Evolutionary conservation across 2,888 invertebrate genomes (phyloP).

Genomic region (Ochropleura plecta): DNA sequence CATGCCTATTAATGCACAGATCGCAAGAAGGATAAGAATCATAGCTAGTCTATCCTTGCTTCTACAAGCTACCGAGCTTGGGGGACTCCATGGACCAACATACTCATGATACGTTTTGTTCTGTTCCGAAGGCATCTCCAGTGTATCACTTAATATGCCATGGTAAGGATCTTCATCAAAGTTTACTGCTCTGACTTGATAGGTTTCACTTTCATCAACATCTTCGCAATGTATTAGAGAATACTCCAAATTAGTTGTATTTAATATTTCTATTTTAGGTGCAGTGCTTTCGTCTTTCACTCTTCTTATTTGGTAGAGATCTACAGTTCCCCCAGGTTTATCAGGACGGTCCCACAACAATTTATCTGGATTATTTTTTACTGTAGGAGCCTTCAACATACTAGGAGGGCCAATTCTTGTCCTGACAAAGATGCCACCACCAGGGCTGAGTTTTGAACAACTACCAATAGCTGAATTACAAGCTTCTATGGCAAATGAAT

Average conservation of each 20-base stretch:
- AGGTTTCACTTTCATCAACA: conserved; percentile 78
- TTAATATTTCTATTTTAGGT: conserved; percentile 69
- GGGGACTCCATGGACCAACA: conserved; percentile 84
- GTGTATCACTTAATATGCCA: conserved; percentile 75
- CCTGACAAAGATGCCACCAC: conserved; percentile 86
- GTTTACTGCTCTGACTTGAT: conserved; percentile 85
- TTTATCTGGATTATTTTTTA: conserved; percentile 75
- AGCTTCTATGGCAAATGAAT: conserved; percentile 93
- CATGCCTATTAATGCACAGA: conserved; percentile 77
- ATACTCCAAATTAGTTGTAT: conserved; percentile 75
- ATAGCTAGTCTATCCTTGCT: conserved; percentile 79
- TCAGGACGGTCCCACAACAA: conserved; percentile 89
- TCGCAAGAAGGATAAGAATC: conserved; percentile 78
- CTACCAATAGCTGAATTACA: conserved; percentile 91
- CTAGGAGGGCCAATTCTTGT: conserved; percentile 92
- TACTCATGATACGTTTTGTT: conserved; percentile 67
- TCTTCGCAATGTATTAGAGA: conserved; percentile 79
- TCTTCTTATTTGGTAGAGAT: conserved; percentile 90
- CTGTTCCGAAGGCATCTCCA: conserved; percentile 67
- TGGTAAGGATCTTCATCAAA: conserved; percentile 80
- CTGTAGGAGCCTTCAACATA: conserved; percentile 77
- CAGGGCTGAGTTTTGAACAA: conserved; percentile 90
- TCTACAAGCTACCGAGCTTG: conserved; percentile 78
- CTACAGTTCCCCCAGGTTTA: conserved; percentile 89
- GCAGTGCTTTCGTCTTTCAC: conserved; percentile 77